Base-by-base conservation (phyloP, 1,140 invertebrate species). In the Heliconius eleuchia region DNA sequence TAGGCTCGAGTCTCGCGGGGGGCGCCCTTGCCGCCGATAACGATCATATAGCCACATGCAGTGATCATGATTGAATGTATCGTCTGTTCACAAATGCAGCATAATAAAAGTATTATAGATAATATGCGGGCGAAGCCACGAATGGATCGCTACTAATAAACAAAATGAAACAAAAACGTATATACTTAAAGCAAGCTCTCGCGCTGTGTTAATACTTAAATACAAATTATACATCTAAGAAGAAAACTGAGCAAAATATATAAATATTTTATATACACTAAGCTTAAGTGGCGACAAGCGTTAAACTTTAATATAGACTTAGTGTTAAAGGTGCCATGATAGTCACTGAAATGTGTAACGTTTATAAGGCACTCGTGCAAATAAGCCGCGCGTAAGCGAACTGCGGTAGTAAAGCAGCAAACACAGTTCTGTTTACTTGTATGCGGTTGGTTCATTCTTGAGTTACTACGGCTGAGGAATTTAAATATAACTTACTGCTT, bases 311-410 rank as follows among this genome's bases (percentile, higher is more conserved):
- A 60, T 60, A 23, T 3, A 60, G 13, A 46, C 13, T 46, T 46
- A 4, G 13, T 1, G 55, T 3, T 60, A 9, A 60, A 23, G 55
- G 11, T 60, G 55, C 55, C n/a, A 60, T 11, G n/a, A 60, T 60
- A 60, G n/a, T 23, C 8, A 60, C 55, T 23, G 55, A 23, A 60
- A 60, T 60, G 55, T 60, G 3, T 60, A 60, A 19, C 55, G n/a
- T 23, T 60, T 60, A 60, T 60, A 60, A n/a, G 7, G 55, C 55
- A 60, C n/a, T n/a, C 23, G 55, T 27, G 55, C 55, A 57, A 57
- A 57, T 57, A 57, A 57, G n/a, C n/a, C 8, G 55, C n/a, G 55
- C n/a, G n/a, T 57, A 57, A 57, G n/a, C 55, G 55, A 57, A 57
- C 23, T 23, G 19, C n/a, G 55, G n/a, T 19, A n/a, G 55, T 11